These are phyloP conservation scores for Eupithecia centaureata DNA, from an alignment of 2,888 invertebrate species.

Conservation along the genomic window DNA sequence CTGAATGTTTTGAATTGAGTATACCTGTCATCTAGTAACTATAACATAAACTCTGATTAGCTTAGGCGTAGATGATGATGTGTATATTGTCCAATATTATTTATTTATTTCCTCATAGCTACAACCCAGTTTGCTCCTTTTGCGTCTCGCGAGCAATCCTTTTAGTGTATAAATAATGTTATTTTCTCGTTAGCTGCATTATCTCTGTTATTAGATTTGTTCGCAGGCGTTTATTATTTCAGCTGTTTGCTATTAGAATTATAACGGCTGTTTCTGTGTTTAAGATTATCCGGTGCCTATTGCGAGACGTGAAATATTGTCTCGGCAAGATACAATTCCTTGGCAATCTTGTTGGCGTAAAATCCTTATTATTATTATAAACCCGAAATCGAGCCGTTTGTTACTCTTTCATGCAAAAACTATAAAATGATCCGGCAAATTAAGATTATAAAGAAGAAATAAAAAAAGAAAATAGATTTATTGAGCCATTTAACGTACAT, in stretches of 20 bases:
- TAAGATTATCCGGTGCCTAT: background rate
- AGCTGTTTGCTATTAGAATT: background rate
- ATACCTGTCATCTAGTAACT: too few relatives aligned
- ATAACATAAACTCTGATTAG: too few relatives aligned
- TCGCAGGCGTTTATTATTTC: slow-evolving; percentile 6
- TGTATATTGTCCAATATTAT: too few relatives aligned
- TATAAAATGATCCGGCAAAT: too few relatives aligned
- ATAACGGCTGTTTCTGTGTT: background rate
- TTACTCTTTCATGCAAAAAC: too few relatives aligned
- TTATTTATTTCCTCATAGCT: background rate
- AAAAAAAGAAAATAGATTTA: too few relatives aligned
- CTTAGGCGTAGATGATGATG: too few relatives aligned
- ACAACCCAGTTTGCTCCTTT: background rate
- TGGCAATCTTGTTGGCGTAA: background rate
- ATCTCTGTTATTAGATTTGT: slow-evolving; percentile 11
- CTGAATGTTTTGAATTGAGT: too few relatives aligned
- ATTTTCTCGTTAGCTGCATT: slow-evolving; percentile 12
- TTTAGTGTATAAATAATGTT: slow-evolving; percentile 13
- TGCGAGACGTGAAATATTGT: background rate
- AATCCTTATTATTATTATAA: background rate
- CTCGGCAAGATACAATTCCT: background rate
- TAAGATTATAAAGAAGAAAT: too few relatives aligned
- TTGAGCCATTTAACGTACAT: too few relatives aligned
- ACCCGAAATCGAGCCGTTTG: too few relatives aligned
- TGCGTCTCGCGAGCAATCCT: slow-evolving; percentile 5